Conservation (phyloP, 1,140 invertebrate genomes). For the Galendromus occidentalis region DNA sequence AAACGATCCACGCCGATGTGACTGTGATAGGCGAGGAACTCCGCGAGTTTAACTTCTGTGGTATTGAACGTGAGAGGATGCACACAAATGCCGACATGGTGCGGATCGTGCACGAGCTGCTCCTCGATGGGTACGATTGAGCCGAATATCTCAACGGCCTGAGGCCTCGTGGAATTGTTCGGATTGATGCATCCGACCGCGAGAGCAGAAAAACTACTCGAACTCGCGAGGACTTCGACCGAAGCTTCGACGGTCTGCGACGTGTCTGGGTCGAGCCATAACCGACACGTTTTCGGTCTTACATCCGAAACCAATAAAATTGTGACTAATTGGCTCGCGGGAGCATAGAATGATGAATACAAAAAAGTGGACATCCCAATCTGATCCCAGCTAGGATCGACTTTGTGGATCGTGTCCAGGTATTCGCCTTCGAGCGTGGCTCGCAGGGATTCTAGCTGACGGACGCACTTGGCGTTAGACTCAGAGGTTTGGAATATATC, state of each 20-base stretch:
- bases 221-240: background rate
- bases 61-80: background rate
- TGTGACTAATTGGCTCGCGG: background rate
- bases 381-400: background rate
- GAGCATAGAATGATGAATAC: background rate
- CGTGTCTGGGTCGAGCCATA: background rate
- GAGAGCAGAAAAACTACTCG: background rate
- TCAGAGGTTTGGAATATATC: conserved; percentile 4
- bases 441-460: background rate
- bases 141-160: background rate
- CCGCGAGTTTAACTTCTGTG: background rate
- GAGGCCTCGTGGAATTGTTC: background rate
- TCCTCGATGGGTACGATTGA: background rate
- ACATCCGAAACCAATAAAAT: background rate
- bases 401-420: background rate
- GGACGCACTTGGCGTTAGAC: background rate
- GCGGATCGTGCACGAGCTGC: background rate
- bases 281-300: background rate
- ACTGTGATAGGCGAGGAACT: background rate
- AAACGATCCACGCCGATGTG: background rate
- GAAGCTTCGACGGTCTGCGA: background rate
- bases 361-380: background rate
- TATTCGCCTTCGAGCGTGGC: background rate
- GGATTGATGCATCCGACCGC: background rate
- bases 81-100: background rate